Evolutionary conservation across 2,797 vertebrate genomes (phyloP), one percentile per base, ranked within the genome.

Genomic region (Anguilla anguilla): DNA sequence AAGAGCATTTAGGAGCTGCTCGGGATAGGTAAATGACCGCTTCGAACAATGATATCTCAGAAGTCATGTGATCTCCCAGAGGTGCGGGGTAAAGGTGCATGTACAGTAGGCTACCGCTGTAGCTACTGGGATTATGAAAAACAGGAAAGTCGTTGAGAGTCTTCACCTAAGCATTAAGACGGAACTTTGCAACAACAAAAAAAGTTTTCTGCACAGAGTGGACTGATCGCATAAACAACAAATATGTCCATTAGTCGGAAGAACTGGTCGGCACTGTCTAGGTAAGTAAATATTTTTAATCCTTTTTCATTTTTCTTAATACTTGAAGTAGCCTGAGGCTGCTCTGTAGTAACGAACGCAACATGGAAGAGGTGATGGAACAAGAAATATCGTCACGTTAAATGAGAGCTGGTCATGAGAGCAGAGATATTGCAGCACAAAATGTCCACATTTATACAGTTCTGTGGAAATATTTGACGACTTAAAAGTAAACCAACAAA

Each of bases 261-360:
- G 93, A 97, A 97, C 94, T 99, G 98, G 98, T 97, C 97, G 0
- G 96, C 97, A 88, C 94, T 99, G 92, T 99, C 98, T 95, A 98
- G 97, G 98, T 99, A 94, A 95, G 97, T 82, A 77, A n/a, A 49
- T n/a, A 25, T 15, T 51, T 79, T 43, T 15, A 31, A 31, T 79
- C 35, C 7, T 81, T 31, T 25, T 51, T 82, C 51, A 10, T 49
- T 22, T 82, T 82, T 51, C 43, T 82, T 51, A 10, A 51, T 49
- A n/a, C 7, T 51, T 46, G 17, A 82, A 82, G 79, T 51, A 49
- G 19, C 13, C 5, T 19, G 39, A n/a, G 28, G 7, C 6, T 6
- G 43, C 2, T 49, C 46, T 35, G 7, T 10, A n/a, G 22, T 6
- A 51, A 51, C 9, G 9, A 2, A 49, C 46, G 79, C 79, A 51